Evolutionary conservation across 2,888 invertebrate genomes (phyloP).

Genomic region (Osmoderma eremita): DNA sequence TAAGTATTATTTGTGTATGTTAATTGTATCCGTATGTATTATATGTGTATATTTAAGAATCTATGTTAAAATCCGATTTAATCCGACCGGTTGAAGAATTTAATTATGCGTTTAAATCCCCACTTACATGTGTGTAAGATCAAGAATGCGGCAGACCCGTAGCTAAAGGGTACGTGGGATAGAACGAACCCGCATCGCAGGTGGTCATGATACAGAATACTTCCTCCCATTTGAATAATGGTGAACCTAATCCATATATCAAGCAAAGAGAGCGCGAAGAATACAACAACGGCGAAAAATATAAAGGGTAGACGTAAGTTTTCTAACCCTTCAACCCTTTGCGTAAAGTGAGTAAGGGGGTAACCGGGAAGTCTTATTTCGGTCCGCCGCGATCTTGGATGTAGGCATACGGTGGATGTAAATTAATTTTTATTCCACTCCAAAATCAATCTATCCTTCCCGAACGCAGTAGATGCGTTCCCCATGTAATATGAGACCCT

Average conservation of each 20-base stretch:
- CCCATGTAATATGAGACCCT: slow-evolving; percentile 49
- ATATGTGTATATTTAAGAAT: too few species aligned
- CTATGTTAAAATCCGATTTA: slow-evolving; percentile 11
- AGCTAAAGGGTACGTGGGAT: slow-evolving; percentile 51
- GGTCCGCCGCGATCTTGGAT: slow-evolving; percentile 39
- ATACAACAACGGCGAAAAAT: slow-evolving; percentile 47
- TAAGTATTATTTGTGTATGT: too few species aligned
- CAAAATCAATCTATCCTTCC: background rate
- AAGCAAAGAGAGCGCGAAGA: slow-evolving; percentile 48
- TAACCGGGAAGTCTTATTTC: slow-evolving; percentile 38
- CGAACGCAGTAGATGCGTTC: slow-evolving; percentile 21
- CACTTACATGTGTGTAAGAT: slow-evolving; percentile 34
- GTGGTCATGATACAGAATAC: slow-evolving; percentile 56
- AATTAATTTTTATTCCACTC: slow-evolving; percentile 3
- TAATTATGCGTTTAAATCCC: slow-evolving; percentile 26
- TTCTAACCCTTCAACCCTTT: slow-evolving; percentile 51
- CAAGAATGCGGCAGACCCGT: slow-evolving; percentile 30
- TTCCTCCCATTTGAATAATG: slow-evolving; percentile 57
- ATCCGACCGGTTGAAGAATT: slow-evolving; percentile 4
- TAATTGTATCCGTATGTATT: background rate
- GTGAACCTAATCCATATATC: slow-evolving; percentile 54
- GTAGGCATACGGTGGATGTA: slow-evolving; percentile 12
- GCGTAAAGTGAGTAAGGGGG: slow-evolving; percentile 37
- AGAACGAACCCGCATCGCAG: slow-evolving; percentile 55
- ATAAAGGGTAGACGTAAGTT: slow-evolving; percentile 39